Evolutionary conservation across 2,113 vertebrate genomes (phyloP).

Genomic region (Thalassoma bifasciatum): DNA sequence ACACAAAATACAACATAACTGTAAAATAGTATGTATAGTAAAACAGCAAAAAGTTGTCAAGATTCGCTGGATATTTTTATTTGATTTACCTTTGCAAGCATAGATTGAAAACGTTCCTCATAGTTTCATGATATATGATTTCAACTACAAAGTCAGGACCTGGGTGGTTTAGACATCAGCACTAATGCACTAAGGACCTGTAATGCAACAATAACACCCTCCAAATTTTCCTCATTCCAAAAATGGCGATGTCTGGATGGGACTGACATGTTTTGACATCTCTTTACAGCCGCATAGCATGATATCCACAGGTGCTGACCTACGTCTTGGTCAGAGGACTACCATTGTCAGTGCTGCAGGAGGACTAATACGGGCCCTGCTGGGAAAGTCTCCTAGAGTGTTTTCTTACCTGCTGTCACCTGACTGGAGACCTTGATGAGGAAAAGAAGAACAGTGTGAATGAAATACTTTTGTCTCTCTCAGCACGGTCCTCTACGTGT

Average conservation of each 20-base stretch:
- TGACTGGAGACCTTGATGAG: constrained; percentile 38
- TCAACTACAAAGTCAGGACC: constrained; percentile 16
- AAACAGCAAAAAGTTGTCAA: too few species aligned
- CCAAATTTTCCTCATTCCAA: constrained; percentile 37
- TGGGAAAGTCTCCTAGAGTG: constrained; percentile 30
- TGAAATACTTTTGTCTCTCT: constrained; percentile 63
- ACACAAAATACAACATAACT: too few species aligned
- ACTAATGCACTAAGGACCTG: constrained; percentile 31
- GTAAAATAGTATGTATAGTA: too few species aligned
- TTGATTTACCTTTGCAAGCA: too few species aligned
- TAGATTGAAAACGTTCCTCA: too few species aligned
- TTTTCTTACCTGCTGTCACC: constrained; percentile 64
- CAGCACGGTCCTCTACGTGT: constrained; percentile 44
- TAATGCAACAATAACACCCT: constrained; percentile 43
- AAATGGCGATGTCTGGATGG: constrained; percentile 9
- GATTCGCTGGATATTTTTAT: too few species aligned
- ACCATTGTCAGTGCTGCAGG: constrained; percentile 22
- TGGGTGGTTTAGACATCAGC: constrained; percentile 42
- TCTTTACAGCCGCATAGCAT: constrained; percentile 9
- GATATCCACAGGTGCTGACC: constrained; percentile 68
- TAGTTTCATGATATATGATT: too few species aligned
- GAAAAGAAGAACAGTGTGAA: constrained; percentile 44
- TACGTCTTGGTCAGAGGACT: constrained; percentile 31
- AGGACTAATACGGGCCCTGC: constrained; percentile 30
- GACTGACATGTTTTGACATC: constrained; percentile 67